A percentile compares a stretch with the other conserved stretches of the same genome.
phyloP scores from a whole-genome alignment of 2,888 invertebrate species.

The Hedya salicella region DNA sequence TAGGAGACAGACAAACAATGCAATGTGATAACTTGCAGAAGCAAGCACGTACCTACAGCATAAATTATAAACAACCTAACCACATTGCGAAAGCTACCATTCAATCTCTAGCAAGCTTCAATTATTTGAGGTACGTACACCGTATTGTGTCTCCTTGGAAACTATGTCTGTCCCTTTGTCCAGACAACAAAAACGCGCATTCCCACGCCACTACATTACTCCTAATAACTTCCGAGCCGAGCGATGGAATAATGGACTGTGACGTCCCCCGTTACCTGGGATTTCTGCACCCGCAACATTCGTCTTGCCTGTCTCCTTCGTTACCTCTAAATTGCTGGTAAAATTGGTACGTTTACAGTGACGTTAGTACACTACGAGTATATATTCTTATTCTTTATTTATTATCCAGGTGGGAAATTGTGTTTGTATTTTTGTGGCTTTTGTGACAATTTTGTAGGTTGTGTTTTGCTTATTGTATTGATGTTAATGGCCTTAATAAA shows the following conservation, averaged over 20 bases:
- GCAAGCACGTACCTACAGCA: too few species aligned
- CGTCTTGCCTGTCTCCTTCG: conserved; percentile 25
- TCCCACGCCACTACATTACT: conserved; percentile 69
- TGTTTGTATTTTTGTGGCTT: too few species aligned
- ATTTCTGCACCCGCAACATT: conserved; percentile 44
- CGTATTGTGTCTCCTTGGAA: conserved; percentile 61
- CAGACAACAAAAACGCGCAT: conserved; percentile 64
- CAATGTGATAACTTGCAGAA: too few species aligned
- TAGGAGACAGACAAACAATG: too few species aligned
- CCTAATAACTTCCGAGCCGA: conserved; percentile 69
- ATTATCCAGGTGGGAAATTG: too few species aligned
- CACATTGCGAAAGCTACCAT: conserved; percentile 13
- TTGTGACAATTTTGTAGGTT: too few species aligned
- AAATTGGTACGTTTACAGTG: conserved; percentile 3
- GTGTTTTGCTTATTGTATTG: too few species aligned
- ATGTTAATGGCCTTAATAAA: too few species aligned
- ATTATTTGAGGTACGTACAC: conserved; percentile 22
- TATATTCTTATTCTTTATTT: too few species aligned
- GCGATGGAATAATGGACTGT: conserved; percentile 66
- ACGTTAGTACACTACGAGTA: background rate
- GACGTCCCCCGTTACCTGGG: conserved; percentile 60
- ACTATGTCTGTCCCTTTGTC: conserved; percentile 68
- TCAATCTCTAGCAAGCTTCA: conserved; percentile 20
- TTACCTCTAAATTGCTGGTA: conserved; percentile 13
- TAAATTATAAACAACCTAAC: conserved; percentile 2